These are phyloP conservation scores for Ceramica pisi DNA, from an alignment of 2,888 invertebrate species.

Conservation along the genomic window DNA sequence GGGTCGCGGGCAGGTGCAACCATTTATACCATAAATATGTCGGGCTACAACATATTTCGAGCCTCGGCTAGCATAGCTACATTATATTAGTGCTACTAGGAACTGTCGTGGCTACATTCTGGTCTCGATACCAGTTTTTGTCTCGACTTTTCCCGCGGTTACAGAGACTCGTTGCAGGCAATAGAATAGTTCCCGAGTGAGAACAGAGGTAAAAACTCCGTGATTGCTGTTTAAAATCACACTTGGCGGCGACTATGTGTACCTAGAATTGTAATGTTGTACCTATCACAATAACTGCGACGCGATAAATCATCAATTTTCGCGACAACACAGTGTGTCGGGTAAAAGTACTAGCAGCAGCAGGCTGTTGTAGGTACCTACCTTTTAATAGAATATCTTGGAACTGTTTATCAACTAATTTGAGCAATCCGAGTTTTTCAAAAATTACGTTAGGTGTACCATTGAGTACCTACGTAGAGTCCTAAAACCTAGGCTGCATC, in stretches of 20 bases:
- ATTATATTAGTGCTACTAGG: constrained; percentile 77
- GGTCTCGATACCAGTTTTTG: constrained; percentile 57
- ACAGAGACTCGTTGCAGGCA: constrained; percentile 42
- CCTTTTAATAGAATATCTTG: too few relatives aligned
- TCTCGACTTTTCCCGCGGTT: constrained; percentile 60
- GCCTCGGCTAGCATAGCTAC: constrained; percentile 75
- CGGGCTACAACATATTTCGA: constrained; percentile 78
- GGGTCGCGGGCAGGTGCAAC: constrained; percentile 78
- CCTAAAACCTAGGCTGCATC: too few relatives aligned
- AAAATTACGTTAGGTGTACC: too few relatives aligned
- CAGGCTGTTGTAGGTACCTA: too few relatives aligned
- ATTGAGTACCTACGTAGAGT: too few relatives aligned
- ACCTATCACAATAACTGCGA: constrained; percentile 15
- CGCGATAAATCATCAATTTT: background rate
- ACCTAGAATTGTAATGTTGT: constrained; percentile 29
- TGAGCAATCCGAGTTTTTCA: too few relatives aligned
- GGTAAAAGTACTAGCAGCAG: too few relatives aligned
- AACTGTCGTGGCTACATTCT: constrained; percentile 67
- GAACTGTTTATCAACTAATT: too few relatives aligned
- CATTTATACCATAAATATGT: constrained; percentile 71
- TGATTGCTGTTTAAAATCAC: constrained; percentile 62
- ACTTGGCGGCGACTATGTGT: constrained; percentile 24
- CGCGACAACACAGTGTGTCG: too few relatives aligned
- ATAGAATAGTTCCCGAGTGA: constrained; percentile 66
- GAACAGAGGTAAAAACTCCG: constrained; percentile 58